phyloP scores from a whole-genome alignment of 2,888 invertebrate genomes.

The Agrotis clavis region DNA sequence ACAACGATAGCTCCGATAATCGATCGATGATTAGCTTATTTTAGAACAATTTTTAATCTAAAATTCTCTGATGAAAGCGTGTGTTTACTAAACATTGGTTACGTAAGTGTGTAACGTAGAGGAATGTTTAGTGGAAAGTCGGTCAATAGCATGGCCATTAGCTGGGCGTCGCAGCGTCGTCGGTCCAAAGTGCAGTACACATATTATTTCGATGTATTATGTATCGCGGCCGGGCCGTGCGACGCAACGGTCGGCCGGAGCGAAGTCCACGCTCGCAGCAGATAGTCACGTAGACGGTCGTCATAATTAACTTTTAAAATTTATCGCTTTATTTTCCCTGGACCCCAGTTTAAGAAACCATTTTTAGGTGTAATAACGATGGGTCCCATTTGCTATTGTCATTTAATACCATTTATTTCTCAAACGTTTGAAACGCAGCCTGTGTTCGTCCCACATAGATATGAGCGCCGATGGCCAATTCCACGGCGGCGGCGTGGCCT shows the following conservation, averaged over 20 bases:
- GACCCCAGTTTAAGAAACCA: too few relatives aligned
- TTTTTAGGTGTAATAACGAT: too few relatives aligned
- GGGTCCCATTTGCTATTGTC: too few relatives aligned
- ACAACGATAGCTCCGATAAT: too few relatives aligned
- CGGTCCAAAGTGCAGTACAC: conserved; percentile 18
- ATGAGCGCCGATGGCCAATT: too few relatives aligned
- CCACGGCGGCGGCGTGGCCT: too few relatives aligned
- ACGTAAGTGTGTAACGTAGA: neutral
- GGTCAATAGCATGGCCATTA: conserved; percentile 1
- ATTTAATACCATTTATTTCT: too few relatives aligned
- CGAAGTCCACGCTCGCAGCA: conserved; percentile 6
- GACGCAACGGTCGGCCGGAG: neutral
- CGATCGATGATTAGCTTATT: too few relatives aligned
- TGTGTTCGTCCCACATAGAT: too few relatives aligned
- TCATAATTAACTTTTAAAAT: neutral
- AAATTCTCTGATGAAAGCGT: neutral
- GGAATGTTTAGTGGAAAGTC: conserved; percentile 18
- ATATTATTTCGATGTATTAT: neutral
- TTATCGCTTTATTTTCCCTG: too few relatives aligned
- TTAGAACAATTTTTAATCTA: neutral
- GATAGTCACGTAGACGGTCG: neutral
- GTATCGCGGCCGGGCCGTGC: neutral
- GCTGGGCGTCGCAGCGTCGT: neutral
- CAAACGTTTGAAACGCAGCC: too few relatives aligned
- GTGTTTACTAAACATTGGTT: conserved; percentile 4